Evolutionary conservation across 2,113 vertebrate species (phyloP).

Genomic region (Hippocampus barbouri): DNA sequence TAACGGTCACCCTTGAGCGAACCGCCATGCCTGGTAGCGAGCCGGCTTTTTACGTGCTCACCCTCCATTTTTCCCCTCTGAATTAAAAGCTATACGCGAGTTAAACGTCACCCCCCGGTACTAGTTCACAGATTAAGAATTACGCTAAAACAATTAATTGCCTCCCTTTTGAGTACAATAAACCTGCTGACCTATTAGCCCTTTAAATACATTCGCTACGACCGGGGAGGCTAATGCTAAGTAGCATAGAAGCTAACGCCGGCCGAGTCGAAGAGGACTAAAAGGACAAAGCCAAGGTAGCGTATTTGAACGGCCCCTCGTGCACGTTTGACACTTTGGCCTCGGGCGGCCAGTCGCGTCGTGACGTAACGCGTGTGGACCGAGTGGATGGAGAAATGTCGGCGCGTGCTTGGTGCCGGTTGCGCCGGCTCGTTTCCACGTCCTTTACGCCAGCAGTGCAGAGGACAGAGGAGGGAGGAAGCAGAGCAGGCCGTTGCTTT

Average conservation of each 20-base stretch:
- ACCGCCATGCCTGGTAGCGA: neutral
- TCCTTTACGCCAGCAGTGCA: slow-evolving; percentile 35
- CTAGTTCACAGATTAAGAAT: neutral
- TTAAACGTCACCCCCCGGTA: neutral
- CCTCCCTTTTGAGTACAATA: neutral
- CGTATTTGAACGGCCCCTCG: neutral
- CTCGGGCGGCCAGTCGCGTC: neutral
- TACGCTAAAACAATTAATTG: neutral
- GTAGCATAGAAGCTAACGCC: neutral
- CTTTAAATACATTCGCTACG: neutral
- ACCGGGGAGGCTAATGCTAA: neutral
- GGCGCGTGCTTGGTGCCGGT: neutral
- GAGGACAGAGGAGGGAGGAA: neutral
- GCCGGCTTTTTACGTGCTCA: neutral
- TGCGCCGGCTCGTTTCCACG: slow-evolving; percentile 16
- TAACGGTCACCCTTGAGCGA: neutral
- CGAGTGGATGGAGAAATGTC: neutral
- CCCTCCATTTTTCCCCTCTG: neutral
- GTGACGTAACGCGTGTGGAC: neutral
- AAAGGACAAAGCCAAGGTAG: neutral
- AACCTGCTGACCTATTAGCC: neutral
- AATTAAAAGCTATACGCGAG: neutral
- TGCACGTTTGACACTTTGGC: neutral
- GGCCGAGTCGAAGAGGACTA: neutral
- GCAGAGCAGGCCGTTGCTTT: neutral